These are phyloP conservation scores for Meteorus cinctellus DNA, from an alignment of 2,888 invertebrate species.

Conservation along the genomic window DNA sequence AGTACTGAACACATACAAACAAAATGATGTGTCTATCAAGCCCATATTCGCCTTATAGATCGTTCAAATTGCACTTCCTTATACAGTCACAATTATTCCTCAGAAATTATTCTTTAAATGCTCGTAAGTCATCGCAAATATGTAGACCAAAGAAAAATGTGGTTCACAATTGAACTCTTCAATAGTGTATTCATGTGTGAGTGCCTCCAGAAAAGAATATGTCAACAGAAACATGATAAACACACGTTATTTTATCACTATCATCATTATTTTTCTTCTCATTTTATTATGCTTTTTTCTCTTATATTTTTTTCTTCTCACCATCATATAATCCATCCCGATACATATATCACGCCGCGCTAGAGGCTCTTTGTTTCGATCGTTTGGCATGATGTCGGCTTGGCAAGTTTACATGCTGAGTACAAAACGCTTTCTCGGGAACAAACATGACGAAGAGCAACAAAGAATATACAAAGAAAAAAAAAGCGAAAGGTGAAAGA, in stretches of 20 bases:
- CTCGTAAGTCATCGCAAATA: no score
- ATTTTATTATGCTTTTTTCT: not conserved
- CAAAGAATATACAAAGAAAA: not conserved
- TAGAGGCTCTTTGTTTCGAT: constrained; percentile 37
- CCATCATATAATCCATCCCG: not conserved
- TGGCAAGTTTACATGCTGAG: constrained; percentile 56
- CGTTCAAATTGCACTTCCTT: no score
- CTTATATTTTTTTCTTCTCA: constrained; percentile 20
- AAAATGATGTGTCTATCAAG: no score
- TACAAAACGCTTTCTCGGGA: constrained; percentile 59
- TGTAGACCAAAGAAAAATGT: not conserved
- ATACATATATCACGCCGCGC: constrained; percentile 19
- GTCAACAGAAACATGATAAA: constrained; percentile 16
- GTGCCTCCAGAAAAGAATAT: not conserved
- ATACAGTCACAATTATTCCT: no score
- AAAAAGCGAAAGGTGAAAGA: constrained; percentile 6
- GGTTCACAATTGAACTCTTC: not conserved
- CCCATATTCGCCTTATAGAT: no score
- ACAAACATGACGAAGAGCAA: constrained; percentile 21
- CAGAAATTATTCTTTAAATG: no score
- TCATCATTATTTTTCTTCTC: constrained; percentile 10
- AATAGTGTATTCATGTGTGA: constrained; percentile 20
- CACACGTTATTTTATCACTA: constrained; percentile 25
- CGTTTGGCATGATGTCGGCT: constrained; percentile 23
- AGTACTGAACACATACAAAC: not conserved